A percentile compares a stretch with the other conserved stretches of the same genome.
Conservation (phyloP, 2,888 invertebrate species). For the Megastigmus dorsalis region DNA sequence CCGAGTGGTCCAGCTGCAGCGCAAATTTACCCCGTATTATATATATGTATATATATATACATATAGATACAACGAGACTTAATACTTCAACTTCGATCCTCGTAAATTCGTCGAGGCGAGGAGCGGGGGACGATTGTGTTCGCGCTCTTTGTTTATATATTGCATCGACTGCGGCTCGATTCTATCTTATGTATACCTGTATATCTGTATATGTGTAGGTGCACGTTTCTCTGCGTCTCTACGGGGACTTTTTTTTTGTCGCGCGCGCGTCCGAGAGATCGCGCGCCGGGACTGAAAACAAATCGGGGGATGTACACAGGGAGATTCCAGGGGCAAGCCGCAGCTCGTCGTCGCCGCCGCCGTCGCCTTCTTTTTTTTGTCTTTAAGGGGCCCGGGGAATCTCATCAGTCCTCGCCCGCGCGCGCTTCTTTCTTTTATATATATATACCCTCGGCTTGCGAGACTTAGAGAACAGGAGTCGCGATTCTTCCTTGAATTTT, state of each 20-base stretch:
- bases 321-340: constrained; percentile 21
- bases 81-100: constrained; percentile 50
- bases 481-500: too few relatives aligned
- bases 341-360: neutral
- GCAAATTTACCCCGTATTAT: too few relatives aligned
- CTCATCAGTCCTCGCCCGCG: constrained; percentile 35
- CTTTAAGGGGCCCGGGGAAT: constrained; percentile 10
- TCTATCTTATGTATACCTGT: too few relatives aligned
- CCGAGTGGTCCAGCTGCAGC: constrained; percentile 84
- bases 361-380: constrained; percentile 21
- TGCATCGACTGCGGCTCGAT: too few relatives aligned
- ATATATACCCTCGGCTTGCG: too few relatives aligned
- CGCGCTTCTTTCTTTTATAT: too few relatives aligned
- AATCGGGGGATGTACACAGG: constrained; percentile 35
- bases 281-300: constrained; percentile 35
- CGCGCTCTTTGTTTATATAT: neutral
- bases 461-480: too few relatives aligned
- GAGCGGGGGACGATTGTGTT: too few relatives aligned
- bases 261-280: neutral
- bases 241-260: constrained; percentile 5
- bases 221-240: neutral
- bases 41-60: too few relatives aligned
- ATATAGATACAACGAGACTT: too few relatives aligned
- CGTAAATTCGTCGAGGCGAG: constrained; percentile 43
- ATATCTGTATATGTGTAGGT: too few relatives aligned